These are phyloP conservation scores for Scarus forsteni DNA, from an alignment of 2,797 vertebrate species.

Conservation along the genomic window DNA sequence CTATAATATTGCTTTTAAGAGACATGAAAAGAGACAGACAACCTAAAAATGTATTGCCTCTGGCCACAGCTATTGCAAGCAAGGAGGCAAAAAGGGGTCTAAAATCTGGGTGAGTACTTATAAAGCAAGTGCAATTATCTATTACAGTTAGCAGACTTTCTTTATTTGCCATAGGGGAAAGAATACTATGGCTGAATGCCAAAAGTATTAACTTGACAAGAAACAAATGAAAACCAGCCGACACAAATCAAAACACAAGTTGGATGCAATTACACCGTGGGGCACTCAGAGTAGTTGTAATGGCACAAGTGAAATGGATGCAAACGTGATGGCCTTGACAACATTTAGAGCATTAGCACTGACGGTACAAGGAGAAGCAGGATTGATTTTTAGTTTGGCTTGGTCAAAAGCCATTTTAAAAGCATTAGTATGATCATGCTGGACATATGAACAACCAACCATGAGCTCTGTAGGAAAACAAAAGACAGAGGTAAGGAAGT, in stretches of 20 bases:
- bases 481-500: not conserved
- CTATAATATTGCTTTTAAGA: not conserved
- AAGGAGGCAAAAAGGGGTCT: not conserved
- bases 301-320: constrained; percentile 40
- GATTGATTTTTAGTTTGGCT: constrained; percentile 69
- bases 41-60: not conserved
- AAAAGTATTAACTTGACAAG: constrained; percentile 18
- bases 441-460: constrained; percentile 1
- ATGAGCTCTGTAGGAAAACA: not conserved
- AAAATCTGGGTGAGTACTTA: constrained; percentile 2
- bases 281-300: constrained; percentile 37
- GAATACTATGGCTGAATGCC: constrained; percentile 8
- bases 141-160: not conserved
- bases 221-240: constrained; percentile 13
- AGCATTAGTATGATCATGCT: constrained; percentile 51
- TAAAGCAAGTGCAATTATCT: constrained; percentile 7
- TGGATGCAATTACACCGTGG: constrained; percentile 7
- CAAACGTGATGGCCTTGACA: constrained; percentile 49
- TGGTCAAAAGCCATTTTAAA: constrained; percentile 69
- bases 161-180: constrained; percentile 1
- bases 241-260: constrained; percentile 7
- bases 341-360: constrained; percentile 69
- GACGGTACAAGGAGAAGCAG: constrained; percentile 36
- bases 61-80: not conserved
- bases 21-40: not conserved